Evolutionary conservation across 2,888 invertebrate species (phyloP).

Genomic region (Calliscelio sp.): DNA sequence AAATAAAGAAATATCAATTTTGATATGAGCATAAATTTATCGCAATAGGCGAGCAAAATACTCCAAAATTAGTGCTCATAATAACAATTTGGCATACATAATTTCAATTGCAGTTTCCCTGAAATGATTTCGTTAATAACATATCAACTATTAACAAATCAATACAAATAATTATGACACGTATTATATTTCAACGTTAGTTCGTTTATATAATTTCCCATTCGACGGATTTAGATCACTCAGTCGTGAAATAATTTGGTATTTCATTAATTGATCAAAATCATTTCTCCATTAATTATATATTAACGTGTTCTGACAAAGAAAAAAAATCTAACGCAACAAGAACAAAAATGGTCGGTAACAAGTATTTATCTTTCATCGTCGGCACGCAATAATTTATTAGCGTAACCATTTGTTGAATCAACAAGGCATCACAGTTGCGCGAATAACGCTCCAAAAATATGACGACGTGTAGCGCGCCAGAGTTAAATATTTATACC

Average conservation of each 20-base stretch:
- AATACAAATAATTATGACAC: constrained; percentile 8
- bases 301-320: constrained; percentile 9
- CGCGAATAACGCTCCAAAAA: constrained; percentile 57
- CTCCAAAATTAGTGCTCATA: too few relatives aligned
- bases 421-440: constrained; percentile 55
- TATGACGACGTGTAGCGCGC: constrained; percentile 40
- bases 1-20: too few relatives aligned
- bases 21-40: too few relatives aligned
- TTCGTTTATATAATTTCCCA: constrained; percentile 2
- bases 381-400: constrained; percentile 46
- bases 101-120: too few relatives aligned
- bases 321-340: constrained; percentile 16
- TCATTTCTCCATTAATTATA: too few relatives aligned
- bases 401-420: constrained; percentile 52
- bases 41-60: too few relatives aligned
- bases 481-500: constrained; percentile 65
- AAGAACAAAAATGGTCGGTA: too few relatives aligned
- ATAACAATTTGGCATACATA: too few relatives aligned
- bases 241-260: background rate
- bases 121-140: background rate
- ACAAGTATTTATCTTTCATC: constrained; percentile 61
- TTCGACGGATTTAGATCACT: background rate
- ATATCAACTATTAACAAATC: background rate
- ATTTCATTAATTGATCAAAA: constrained; percentile 33
- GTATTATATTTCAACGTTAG: constrained; percentile 5